Base-by-base conservation (phyloP, 2,797 vertebrate species). In the Phylloscopus collybita region DNA sequence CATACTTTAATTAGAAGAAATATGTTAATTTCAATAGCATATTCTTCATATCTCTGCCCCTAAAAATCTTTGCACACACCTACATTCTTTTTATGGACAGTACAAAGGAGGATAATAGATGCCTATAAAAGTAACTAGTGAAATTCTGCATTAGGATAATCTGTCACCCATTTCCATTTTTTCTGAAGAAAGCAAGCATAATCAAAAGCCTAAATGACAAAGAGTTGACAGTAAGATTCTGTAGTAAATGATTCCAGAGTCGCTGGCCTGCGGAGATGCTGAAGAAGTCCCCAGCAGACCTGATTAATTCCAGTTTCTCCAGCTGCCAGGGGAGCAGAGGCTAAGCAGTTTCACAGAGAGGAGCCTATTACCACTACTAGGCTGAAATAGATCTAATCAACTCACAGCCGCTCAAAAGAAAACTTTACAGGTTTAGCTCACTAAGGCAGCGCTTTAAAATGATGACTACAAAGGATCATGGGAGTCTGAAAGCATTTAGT, bases 301-400 rank as follows among this genome's bases (percentile, higher is more conserved):
- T 99, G 99, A 99, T 99, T 99, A 99, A 99, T 99, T 99, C 99
- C 98, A 99, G 99, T 99, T 98, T 98, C 98, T 98, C 98, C 98
- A 98, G 98, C 98, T 99, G 99, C 99, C 98, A 97, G 98, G 98
- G 98, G 99, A 98, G 98, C 98, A 98, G 98, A 98, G 98, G 99
- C 98, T 98, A 98, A 99, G 99, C 98, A 98, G 98, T 98, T 98
- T 98, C 98, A 98, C 98, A 98, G 98, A 99, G 98, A 99, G 98
- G 98, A 99, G 99, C 99, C 99, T 98, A 99, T 99, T 99, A 99
- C 99, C 98, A 98, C 98, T 97, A 98, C 98, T 97, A 98, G 98
- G 98, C 98, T 98, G 98, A 99, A 99, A 99, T 99, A 98, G 98
- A 99, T 99, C 99, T 99, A 99, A 99, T 99, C 99, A 99, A 99